Evolutionary conservation across 2,888 invertebrate genomes (phyloP), one percentile per base, ranked within the genome.

Genomic region (Yponomeuta evonymella): DNA sequence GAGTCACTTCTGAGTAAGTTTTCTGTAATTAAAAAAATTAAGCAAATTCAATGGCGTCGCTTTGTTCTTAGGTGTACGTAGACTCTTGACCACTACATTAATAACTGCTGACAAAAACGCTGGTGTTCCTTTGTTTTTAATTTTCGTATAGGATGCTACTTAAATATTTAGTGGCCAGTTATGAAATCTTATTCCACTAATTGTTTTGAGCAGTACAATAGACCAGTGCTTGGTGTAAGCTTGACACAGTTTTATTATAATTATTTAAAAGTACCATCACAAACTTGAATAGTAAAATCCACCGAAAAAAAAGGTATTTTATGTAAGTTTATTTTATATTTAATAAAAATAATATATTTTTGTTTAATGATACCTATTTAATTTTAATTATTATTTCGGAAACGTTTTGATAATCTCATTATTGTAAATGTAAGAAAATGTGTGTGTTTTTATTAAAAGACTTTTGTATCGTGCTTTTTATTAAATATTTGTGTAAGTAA

Each of bases 261-360:
- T 43, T 43, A 43, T 8, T 43, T 43, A 43, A 43, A 43, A 58
- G 5, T 15, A 58, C 51, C 51, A 58, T 58, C 51, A 58, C 51
- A 58, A 58, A 58, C 51, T 58, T 58, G 6, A 15, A 58, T 58
- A 58, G 51, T 58, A 58, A 58, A 58, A 58, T 58, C 51, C 51
- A 58, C 51, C 51, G 51, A 58, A 58, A 58, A 58, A 15, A 15
- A 58, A 15, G 51, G 12, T 15, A 15, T 58, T 58, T 58, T 15
- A 58, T 58, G 51, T 58, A 58, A 58, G 51, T 58, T 58, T 15
- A 58, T 58, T 58, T 58, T 58, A 58, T 58, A 15, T 58, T 58
- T 58, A 58, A 58, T 15, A 58, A 58, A 58, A 58, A 58, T 58
- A 58, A 58, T 58, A 58, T 58, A 58, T 58, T 58, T 58, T 58